Conservation (phyloP, 2,797 vertebrate genomes). For the Danio kyathit region DNA sequence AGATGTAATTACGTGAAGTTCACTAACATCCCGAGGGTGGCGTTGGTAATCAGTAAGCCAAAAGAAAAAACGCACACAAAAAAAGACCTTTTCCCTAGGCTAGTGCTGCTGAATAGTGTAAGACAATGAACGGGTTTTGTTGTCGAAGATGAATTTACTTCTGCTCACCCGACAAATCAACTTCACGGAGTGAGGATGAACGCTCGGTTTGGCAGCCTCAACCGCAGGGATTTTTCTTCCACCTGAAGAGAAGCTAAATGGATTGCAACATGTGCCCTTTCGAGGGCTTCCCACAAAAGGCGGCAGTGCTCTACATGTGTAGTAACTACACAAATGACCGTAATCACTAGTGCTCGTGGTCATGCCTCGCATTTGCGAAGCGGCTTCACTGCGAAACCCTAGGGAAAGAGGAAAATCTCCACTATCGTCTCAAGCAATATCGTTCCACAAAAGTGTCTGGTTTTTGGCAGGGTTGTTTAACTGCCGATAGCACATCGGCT, state of each 20-base stretch:
- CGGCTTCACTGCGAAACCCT: not conserved
- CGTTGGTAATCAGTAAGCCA: slow-evolving; percentile 36
- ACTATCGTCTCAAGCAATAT: not conserved
- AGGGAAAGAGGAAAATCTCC: slow-evolving; percentile 5
- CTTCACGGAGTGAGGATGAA: slow-evolving; percentile 32
- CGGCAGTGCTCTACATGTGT: not conserved
- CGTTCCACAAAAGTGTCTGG: slow-evolving; percentile 23
- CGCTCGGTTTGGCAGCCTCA: slow-evolving; percentile 40
- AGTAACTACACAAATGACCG: slow-evolving; percentile 40
- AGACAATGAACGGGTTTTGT: slow-evolving; percentile 31
- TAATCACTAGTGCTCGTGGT: slow-evolving; percentile 27
- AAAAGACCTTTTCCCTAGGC: slow-evolving; percentile 48
- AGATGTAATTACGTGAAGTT: slow-evolving; percentile 45
- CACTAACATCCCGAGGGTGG: slow-evolving; percentile 45
- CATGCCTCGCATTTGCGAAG: slow-evolving; percentile 15
- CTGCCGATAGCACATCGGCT: slow-evolving; percentile 40
- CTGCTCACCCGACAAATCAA: slow-evolving; percentile 30
- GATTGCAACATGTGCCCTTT: slow-evolving; percentile 52
- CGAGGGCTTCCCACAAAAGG: slow-evolving; percentile 29
- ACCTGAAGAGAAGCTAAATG: slow-evolving; percentile 51
- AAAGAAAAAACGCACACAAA: not conserved
- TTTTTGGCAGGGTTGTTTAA: slow-evolving; percentile 53
- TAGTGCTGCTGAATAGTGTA: slow-evolving; percentile 16
- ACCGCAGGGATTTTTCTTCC: slow-evolving; percentile 36
- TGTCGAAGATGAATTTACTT: slow-evolving; percentile 39